Percentiles rank a stretch among this genome's conserved stretches.
phyloP scores from a whole-genome alignment of 2,113 vertebrate species.

The Tupaia tana region DNA sequence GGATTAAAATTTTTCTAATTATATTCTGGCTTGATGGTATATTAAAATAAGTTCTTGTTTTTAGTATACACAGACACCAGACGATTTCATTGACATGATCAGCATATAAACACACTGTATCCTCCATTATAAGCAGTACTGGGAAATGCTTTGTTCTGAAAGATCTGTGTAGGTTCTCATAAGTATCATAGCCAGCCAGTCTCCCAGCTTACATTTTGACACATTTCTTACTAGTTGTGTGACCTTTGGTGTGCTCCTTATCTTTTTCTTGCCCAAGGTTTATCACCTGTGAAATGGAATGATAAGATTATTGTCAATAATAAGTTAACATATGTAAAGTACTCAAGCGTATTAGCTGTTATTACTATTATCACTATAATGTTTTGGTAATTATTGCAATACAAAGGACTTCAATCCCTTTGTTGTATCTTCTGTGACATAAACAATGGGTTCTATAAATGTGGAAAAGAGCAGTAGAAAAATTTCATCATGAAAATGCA shows the following conservation, averaged over 20 bases:
- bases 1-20: constrained; percentile 29
- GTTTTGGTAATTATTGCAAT: background rate
- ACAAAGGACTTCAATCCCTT: background rate
- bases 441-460: background rate
- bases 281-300: background rate
- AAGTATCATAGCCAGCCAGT: background rate
- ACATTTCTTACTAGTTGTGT: background rate
- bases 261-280: background rate
- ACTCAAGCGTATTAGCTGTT: background rate
- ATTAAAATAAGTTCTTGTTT: background rate
- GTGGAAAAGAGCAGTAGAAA: background rate
- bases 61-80: background rate
- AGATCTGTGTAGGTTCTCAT: background rate
- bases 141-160: background rate
- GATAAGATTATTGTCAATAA: background rate
- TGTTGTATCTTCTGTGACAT: background rate
- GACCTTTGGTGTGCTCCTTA: background rate
- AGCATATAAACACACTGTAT: background rate
- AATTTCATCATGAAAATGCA: background rate
- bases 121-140: background rate
- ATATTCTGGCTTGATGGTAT: background rate
- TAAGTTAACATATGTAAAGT: background rate
- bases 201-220: background rate
- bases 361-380: background rate
- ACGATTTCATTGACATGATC: background rate